Evolutionary conservation across 1,140 invertebrate genomes (phyloP).

Genomic region (Trichonephila clavata): DNA sequence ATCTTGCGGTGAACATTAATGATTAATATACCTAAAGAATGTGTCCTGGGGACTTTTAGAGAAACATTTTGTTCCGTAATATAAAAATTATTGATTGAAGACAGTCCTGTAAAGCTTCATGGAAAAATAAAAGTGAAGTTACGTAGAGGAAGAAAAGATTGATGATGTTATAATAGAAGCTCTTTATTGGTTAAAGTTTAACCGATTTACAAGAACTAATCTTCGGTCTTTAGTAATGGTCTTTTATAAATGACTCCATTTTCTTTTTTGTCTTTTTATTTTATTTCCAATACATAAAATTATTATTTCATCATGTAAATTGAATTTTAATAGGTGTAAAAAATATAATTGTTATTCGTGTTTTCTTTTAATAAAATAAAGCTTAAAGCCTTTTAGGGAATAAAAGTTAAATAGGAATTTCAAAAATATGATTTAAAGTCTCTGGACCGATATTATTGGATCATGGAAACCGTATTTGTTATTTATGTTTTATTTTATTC

Average conservation of each 20-base stretch:
- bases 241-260: not conserved
- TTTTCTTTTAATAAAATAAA: not conserved
- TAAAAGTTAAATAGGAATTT: not conserved
- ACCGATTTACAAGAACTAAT: not conserved
- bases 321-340: not conserved
- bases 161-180: not conserved
- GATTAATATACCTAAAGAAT: not conserved
- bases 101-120: not conserved
- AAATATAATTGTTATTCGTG: not conserved
- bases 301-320: not conserved
- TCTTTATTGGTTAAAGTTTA: conserved; percentile 27
- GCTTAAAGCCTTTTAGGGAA: not conserved
- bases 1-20: not conserved
- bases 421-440: not conserved
- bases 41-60: not conserved
- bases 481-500: not conserved
- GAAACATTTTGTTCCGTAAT: not conserved
- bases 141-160: not conserved
- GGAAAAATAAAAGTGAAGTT: not conserved
- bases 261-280: not conserved
- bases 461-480: not conserved
- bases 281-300: not conserved
- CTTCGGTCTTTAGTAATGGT: not conserved
- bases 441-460: not conserved
- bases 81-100: not conserved